These are phyloP conservation scores for Anas georgica DNA, from an alignment of 2,797 vertebrate genomes.

Conservation along the genomic window DNA sequence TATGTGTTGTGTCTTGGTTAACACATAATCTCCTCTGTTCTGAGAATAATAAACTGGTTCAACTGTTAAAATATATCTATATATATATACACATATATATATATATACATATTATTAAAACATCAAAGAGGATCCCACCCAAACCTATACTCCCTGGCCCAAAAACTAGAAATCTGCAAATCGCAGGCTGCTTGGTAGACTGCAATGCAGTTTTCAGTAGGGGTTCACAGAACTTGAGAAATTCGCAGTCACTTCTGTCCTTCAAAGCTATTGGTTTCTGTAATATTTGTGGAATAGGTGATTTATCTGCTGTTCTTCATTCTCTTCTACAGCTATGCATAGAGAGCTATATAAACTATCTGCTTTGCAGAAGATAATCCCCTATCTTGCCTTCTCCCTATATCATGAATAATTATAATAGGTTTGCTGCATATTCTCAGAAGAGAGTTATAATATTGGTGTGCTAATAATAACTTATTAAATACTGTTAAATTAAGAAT, in stretches of 20 bases:
- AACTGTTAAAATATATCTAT: background rate
- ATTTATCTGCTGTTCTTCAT: background rate
- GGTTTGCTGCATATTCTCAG: background rate
- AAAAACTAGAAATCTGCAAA: background rate
- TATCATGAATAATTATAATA: background rate
- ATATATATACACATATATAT: background rate
- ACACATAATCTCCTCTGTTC: conserved; percentile 5
- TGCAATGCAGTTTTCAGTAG: background rate
- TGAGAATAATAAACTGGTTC: conserved; percentile 17
- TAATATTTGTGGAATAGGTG: background rate
- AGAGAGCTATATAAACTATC: background rate
- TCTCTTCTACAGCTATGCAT: background rate
- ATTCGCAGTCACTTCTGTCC: background rate
- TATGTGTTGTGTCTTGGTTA: background rate
- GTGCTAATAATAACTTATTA: background rate
- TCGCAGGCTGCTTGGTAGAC: background rate
- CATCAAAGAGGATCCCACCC: background rate
- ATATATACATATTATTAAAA: background rate
- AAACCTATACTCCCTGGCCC: background rate
- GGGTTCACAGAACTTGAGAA: background rate
- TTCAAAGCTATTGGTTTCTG: background rate
- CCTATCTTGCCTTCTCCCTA: background rate
- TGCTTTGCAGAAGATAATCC: background rate
- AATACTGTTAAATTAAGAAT: background rate
- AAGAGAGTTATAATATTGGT: background rate